These are phyloP conservation scores for Asobara japonica DNA, from an alignment of 1,140 invertebrate species.

Conservation along the genomic window DNA sequence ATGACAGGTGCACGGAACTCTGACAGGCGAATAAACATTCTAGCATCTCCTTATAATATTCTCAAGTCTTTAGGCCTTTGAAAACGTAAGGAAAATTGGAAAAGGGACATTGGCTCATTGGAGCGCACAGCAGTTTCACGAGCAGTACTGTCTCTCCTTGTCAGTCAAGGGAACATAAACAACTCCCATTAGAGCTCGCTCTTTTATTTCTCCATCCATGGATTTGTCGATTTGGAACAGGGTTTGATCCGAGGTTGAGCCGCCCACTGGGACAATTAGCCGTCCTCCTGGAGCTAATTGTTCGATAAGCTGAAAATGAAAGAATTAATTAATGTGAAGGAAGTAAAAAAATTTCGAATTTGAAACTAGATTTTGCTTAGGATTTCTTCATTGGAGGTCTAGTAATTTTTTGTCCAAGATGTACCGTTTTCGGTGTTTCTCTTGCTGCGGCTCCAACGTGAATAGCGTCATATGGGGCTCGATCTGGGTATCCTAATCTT, in stretches of 20 bases:
- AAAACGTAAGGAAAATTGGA: not conserved
- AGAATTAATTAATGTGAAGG: conserved; percentile 8
- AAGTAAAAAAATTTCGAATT: conserved; percentile 16
- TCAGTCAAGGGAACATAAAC: conserved; percentile 97
- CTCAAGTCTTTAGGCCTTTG: not conserved
- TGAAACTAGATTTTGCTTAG: conserved; percentile 22
- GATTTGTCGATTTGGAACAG: conserved; percentile 89
- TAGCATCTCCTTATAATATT: not conserved
- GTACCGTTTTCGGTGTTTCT: conserved; percentile 72
- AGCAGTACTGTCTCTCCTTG: conserved; percentile 73
- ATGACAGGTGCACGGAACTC: no score
- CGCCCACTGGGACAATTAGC: conserved; percentile 92
- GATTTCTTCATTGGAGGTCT: conserved; percentile 10
- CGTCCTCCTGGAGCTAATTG: conserved; percentile 86
- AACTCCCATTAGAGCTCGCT: conserved; percentile 90
- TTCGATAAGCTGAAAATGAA: conserved; percentile 69
- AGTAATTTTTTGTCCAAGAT: not conserved
- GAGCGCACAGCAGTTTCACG: conserved; percentile 53
- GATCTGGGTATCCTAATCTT: conserved; percentile 75
- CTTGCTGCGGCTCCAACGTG: conserved; percentile 94
- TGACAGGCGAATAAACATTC: no score
- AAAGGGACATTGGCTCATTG: conserved; percentile 41
- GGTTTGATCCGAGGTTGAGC: conserved; percentile 82
- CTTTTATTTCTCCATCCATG: conserved; percentile 79
- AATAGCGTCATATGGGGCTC: conserved; percentile 90